phyloP scores from a whole-genome alignment of 2,113 vertebrate species.

The Lepus europaeus region DNA sequence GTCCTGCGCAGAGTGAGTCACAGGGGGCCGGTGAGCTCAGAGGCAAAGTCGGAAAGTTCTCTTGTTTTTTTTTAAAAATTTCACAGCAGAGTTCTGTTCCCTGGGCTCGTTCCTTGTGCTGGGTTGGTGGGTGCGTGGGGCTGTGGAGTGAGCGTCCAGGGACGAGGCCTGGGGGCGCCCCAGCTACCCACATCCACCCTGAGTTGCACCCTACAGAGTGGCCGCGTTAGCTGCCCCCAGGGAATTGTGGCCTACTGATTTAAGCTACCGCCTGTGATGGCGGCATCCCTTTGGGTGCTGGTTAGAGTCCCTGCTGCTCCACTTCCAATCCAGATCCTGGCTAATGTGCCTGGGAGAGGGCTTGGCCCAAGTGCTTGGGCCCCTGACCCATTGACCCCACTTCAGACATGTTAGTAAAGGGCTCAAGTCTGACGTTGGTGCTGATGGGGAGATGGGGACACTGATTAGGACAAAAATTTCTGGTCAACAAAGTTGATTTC shows the following conservation, averaged over 20 bases:
- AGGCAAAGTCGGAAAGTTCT: background rate
- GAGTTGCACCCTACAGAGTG: too few species aligned
- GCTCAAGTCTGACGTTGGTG: background rate
- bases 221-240: too few species aligned
- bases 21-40: background rate
- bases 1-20: too few species aligned
- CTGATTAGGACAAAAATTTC: background rate
- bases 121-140: too few species aligned
- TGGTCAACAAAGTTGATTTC: background rate
- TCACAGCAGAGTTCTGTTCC: background rate
- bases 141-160: background rate
- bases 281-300: too few species aligned
- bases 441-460: background rate
- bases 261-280: too few species aligned
- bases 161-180: background rate
- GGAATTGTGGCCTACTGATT: too few species aligned
- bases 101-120: background rate
- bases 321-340: too few species aligned
- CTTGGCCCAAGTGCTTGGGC: background rate
- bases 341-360: too few species aligned
- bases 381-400: background rate
- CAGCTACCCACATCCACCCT: too few species aligned
- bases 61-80: background rate
- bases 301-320: too few species aligned
- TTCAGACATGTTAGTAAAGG: background rate